Evolutionary conservation across 2,888 invertebrate genomes (phyloP).

Genomic region (Oligia strigilis): DNA sequence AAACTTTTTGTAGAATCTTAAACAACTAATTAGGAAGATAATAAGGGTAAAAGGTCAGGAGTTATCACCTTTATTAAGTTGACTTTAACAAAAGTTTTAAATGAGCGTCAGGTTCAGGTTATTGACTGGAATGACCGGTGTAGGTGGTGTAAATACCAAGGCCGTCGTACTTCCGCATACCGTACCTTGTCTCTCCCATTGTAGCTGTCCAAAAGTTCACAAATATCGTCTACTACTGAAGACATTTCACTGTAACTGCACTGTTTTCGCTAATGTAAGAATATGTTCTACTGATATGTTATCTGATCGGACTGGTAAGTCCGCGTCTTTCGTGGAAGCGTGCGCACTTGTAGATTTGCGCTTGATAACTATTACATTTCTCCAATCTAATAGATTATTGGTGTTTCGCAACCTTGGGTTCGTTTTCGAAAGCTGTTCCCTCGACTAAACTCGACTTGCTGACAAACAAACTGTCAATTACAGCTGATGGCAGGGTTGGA

Average conservation of each 20-base stretch:
- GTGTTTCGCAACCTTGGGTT: conserved; percentile 72
- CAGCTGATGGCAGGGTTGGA: conserved; percentile 76
- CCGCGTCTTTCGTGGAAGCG: conserved; percentile 60
- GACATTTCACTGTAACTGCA: conserved; percentile 76
- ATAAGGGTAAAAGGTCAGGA: conserved; percentile 37
- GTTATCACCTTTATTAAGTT: conserved; percentile 17
- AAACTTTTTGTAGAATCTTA: conserved; percentile 5
- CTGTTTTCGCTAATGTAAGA: conserved; percentile 5
- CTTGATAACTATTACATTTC: conserved; percentile 83
- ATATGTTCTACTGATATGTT: conserved; percentile 68
- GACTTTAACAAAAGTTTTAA: conserved; percentile 10
- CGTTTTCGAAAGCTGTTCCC: conserved; percentile 76
- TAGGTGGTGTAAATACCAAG: conserved; percentile 74
- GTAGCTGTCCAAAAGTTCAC: conserved; percentile 94
- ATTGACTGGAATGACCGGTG: conserved; percentile 72
- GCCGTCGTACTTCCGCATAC: conserved; percentile 79
- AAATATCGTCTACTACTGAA: conserved; percentile 90
- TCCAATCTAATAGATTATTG: conserved; percentile 72
- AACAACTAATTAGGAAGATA: conserved; percentile 5
- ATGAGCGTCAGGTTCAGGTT: conserved; percentile 67
- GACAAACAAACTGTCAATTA: conserved; percentile 34
- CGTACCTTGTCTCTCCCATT: conserved; percentile 96
- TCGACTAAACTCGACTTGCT: background rate
- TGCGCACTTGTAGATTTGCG: conserved; percentile 72
- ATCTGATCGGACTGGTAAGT: conserved; percentile 53